Conservation (phyloP, 1,140 invertebrate species). For the Goniozus legneri region DNA sequence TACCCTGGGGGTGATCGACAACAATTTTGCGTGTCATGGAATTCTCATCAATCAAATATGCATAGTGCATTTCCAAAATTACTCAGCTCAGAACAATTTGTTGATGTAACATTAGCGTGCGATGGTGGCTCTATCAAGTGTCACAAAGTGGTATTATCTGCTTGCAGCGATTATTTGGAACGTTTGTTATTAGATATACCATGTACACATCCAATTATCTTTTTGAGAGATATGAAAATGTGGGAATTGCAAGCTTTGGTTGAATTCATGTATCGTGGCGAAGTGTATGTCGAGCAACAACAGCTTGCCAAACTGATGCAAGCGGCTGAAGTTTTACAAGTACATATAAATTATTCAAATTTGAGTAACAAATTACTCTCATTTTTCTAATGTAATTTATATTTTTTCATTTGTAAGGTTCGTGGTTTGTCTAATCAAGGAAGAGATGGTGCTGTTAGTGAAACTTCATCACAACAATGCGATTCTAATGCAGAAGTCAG, state of each 20-base stretch:
- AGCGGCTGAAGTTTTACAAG: constrained; percentile 78
- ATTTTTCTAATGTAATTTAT: constrained; percentile 1
- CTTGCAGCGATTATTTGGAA: constrained; percentile 82
- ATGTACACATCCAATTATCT: constrained; percentile 82
- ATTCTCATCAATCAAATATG: constrained; percentile 64
- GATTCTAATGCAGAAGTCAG: constrained; percentile 21
- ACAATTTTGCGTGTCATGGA: constrained; percentile 64
- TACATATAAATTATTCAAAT: constrained; percentile 42
- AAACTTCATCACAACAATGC: constrained; percentile 23
- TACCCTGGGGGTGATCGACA: constrained; percentile 49
- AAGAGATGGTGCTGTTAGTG: constrained; percentile 33
- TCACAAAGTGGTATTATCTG: constrained; percentile 81
- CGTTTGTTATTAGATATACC: constrained; percentile 77
- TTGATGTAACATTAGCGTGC: constrained; percentile 85
- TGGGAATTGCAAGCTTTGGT: constrained; percentile 79
- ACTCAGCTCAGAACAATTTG: constrained; percentile 80
- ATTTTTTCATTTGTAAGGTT: constrained; percentile 18
- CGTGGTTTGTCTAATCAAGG: constrained; percentile 44
- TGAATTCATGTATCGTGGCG: constrained; percentile 85
- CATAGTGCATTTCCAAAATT: constrained; percentile 71
- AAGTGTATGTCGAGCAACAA: constrained; percentile 81
- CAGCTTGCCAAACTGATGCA: constrained; percentile 73
- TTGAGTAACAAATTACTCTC: constrained; percentile 11
- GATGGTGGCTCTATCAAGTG: constrained; percentile 83
- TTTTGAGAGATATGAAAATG: constrained; percentile 72